Base-by-base conservation (phyloP, 2,888 invertebrate species). In the Chrysolina americana region DNA sequence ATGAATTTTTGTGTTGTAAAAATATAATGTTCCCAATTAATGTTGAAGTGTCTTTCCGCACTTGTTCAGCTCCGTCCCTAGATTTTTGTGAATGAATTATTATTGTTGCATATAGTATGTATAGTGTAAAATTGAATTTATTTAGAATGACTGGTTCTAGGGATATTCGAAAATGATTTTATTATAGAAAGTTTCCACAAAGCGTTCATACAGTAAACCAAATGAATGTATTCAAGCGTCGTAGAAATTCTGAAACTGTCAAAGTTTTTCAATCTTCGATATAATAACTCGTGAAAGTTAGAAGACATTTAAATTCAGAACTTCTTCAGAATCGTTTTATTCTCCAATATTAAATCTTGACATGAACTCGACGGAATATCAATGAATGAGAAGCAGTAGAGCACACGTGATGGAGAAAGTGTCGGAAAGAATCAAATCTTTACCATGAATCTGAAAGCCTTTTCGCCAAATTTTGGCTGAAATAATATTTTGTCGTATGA, bases 261-360 rank as follows among this genome's bases (percentile, higher is more conserved):
- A 81, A 83, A 83, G 82, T 83, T 83, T 83, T 83, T 82, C 83
- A 82, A 83, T 83, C 83, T 80, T 79, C 78, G 80, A 82, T 81
- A 83, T 83, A 82, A 82, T 83, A 83, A 82, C 80, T 75, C 75
- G 78, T 68, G 78, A 75, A 80, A 77, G 75, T 79, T 78, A 63
- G 72, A 76, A 70, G 70, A 77, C 80, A 78, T 81, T 81, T 78
- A 78, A 80, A 81, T 80, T 80, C 79, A 77, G 74, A 81, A 79
- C 75, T 79, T 80, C 77, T 65, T 75, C 76, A 76, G 77, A 80
- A 79, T 71, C 75, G 78, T 80, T 81, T 80, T 77, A 81, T 81
- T 80, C 78, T 78, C 77, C 76, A 73, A 78, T 81, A 80, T 79
- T 80, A 78, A 78, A 66, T 68, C 65, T 75, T 73, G 68, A 71